Evolutionary conservation across 2,797 vertebrate species (phyloP).

Genomic region (Sebastes cheni): DNA sequence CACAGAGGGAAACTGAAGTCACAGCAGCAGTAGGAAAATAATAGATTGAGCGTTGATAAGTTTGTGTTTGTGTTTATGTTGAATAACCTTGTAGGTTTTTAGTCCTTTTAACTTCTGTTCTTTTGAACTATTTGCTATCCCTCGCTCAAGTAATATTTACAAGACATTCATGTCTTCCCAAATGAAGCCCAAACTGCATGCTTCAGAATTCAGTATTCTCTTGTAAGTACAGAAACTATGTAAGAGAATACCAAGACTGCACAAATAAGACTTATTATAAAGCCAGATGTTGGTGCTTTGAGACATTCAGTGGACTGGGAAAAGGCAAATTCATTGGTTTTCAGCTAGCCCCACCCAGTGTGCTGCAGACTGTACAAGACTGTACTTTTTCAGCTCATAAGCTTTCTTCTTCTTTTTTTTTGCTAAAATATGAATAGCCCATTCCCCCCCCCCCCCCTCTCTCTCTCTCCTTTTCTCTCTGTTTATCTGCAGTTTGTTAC

Average conservation of each 20-base stretch:
- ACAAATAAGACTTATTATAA: neutral
- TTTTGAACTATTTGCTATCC: neutral
- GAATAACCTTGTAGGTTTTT: neutral
- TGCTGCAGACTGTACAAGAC: slow-evolving; percentile 28
- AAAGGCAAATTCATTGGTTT: slow-evolving; percentile 19
- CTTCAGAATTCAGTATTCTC: neutral
- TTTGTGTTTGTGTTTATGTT: neutral
- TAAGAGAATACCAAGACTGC: neutral
- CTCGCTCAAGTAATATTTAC: neutral
- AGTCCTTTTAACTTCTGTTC: neutral
- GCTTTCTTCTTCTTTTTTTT: neutral
- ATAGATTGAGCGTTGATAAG: neutral
- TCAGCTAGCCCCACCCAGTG: slow-evolving; percentile 47
- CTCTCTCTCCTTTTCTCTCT: neutral
- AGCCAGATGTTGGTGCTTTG: neutral
- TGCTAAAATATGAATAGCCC: neutral
- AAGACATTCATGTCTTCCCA: neutral
- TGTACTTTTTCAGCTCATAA: neutral
- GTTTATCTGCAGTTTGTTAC: neutral
- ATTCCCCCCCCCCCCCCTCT: too few relatives aligned
- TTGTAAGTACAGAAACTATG: neutral
- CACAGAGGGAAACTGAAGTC: too few relatives aligned
- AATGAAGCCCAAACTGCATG: neutral
- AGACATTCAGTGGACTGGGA: neutral
- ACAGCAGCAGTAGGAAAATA: too few relatives aligned